Evolutionary conservation across 2,797 vertebrate species (phyloP).

Genomic region (Otolemur crassicaudatus): DNA sequence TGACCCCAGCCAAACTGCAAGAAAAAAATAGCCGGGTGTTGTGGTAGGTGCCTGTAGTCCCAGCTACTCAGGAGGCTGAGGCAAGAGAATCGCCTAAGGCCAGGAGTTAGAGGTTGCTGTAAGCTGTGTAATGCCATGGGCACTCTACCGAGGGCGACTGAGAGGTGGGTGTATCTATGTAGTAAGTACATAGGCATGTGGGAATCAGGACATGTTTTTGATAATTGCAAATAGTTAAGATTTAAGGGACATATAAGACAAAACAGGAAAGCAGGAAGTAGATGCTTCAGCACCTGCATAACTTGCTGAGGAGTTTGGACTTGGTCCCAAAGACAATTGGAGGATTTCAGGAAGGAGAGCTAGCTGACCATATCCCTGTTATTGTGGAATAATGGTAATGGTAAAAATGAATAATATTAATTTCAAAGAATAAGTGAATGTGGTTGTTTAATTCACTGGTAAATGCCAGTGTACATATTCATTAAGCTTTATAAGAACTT

Average conservation of each 20-base stretch:
- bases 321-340: neutral
- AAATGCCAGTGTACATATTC: constrained; percentile 2
- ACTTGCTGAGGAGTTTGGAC: neutral
- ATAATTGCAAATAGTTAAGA: neutral
- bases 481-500: constrained; percentile 17
- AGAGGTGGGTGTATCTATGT: neutral
- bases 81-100: too few species aligned
- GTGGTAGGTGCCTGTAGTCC: too few species aligned
- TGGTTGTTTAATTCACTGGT: constrained; percentile 38
- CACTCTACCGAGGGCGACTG: neutral
- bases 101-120: too few species aligned
- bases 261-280: neutral
- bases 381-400: neutral
- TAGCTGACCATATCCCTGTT: neutral
- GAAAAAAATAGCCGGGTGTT: too few species aligned
- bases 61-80: too few species aligned
- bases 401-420: constrained; percentile 61
- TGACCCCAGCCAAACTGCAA: too few species aligned
- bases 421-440: constrained; percentile 31
- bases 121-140: too few species aligned
- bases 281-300: neutral
- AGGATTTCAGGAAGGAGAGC: neutral
- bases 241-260: neutral
- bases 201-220: constrained; percentile 19
- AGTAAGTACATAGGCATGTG: neutral